A percentile compares a stretch with the other conserved stretches of the same genome.
These are phyloP conservation scores for Cylindroiulus punctatus DNA, from an alignment of 2,888 invertebrate genomes.

Conservation along the genomic window DNA sequence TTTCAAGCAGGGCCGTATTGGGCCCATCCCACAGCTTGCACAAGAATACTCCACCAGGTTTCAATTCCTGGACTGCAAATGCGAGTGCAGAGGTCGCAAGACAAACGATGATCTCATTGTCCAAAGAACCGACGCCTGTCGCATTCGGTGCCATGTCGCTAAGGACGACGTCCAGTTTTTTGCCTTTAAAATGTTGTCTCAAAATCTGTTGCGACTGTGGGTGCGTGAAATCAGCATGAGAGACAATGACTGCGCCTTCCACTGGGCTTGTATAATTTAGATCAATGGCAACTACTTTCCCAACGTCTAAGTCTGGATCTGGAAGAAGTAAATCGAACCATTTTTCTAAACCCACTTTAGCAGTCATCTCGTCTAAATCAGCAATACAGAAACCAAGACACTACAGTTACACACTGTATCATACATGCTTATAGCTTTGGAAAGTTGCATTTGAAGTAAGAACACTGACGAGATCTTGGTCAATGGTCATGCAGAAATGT, in stretches of 20 bases:
- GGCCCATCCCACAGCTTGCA: constrained; percentile 64
- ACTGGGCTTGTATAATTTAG: constrained; percentile 49
- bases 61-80: constrained; percentile 58
- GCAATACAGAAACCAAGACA: no score
- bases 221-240: constrained; percentile 44
- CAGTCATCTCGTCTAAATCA: no score
- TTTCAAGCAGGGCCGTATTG: constrained; percentile 39
- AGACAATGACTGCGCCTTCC: constrained; percentile 53
- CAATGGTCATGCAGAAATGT: no score
- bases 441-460: no score
- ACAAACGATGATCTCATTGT: constrained; percentile 62
- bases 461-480: no score
- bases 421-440: no score
- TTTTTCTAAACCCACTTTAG: neutral
- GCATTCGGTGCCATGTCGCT: constrained; percentile 65
- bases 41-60: constrained; percentile 60
- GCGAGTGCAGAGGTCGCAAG: constrained; percentile 60
- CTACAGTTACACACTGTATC: no score
- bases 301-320: constrained; percentile 48
- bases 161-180: constrained; percentile 61
- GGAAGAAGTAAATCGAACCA: neutral
- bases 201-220: neutral
- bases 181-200: constrained; percentile 34
- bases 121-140: constrained; percentile 61
- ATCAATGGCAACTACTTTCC: constrained; percentile 53